Evolutionary conservation across 2,113 vertebrate species (phyloP).

Genomic region (Galeopterus variegatus): DNA sequence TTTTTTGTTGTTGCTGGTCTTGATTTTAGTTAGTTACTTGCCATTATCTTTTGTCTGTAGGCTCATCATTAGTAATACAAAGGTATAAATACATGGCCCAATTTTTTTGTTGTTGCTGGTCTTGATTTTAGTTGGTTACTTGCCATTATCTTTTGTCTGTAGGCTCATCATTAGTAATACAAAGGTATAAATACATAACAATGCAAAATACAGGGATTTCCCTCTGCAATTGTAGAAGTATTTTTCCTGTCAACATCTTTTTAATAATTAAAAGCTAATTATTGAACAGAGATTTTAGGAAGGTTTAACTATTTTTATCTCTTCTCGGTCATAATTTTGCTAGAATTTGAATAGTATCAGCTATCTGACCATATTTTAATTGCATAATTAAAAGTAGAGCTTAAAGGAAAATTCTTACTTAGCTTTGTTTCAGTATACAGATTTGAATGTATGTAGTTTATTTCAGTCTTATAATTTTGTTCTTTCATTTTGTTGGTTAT

Average conservation of each 20-base stretch:
- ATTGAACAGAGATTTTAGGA: slow-evolving; percentile 40
- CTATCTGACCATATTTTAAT: background rate
- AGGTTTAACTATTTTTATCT: background rate
- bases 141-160: background rate
- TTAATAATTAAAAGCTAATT: background rate
- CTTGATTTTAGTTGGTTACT: background rate
- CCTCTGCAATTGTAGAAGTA: background rate
- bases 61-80: background rate
- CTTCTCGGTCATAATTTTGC: background rate
- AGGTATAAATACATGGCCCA: background rate
- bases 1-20: background rate
- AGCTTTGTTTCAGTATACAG: background rate
- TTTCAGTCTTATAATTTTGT: background rate
- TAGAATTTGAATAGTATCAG: background rate
- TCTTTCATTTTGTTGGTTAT: background rate
- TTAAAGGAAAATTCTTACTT: background rate
- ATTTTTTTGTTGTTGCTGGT: background rate
- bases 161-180: background rate
- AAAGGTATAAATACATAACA: background rate
- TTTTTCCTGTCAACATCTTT: background rate
- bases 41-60: background rate
- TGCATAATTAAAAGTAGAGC: slow-evolving; percentile 8
- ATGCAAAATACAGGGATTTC: background rate
- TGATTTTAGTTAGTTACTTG: background rate
- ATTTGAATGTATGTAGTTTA: background rate